These are phyloP conservation scores for Koerneria pararmatus DNA, from an alignment of 2,888 invertebrate species.

Conservation along the genomic window DNA sequence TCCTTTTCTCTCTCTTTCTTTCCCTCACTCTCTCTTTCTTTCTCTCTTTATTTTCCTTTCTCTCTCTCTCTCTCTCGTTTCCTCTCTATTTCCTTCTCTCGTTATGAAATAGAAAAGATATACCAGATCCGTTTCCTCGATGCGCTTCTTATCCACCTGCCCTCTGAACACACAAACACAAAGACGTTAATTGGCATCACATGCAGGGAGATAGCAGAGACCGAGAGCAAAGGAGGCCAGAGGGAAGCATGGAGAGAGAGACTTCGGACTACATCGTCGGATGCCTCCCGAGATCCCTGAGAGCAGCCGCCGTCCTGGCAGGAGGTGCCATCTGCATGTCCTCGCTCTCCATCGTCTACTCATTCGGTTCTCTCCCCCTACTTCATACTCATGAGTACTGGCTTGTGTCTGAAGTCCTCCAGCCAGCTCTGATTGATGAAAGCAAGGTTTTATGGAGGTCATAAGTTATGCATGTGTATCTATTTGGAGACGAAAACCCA, in stretches of 20 bases:
- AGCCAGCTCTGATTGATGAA: background rate
- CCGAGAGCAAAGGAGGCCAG: too few relatives aligned
- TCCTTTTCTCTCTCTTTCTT: background rate
- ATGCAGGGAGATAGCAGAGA: too few relatives aligned
- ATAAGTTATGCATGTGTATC: too few relatives aligned
- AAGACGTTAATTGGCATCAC: too few relatives aligned
- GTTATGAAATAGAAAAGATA: conserved; percentile 2
- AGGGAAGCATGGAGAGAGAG: conserved; percentile 37
- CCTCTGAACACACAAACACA: too few relatives aligned
- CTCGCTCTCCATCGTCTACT: conserved; percentile 53
- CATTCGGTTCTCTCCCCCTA: conserved; percentile 45
- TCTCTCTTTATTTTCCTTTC: background rate
- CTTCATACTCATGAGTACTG: background rate
- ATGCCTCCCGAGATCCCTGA: conserved; percentile 33
- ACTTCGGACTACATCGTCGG: conserved; percentile 45
- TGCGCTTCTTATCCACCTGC: too few relatives aligned
- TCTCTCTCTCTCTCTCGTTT: conserved; percentile 12
- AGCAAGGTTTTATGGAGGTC: too few relatives aligned
- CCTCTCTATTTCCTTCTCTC: conserved; percentile 2
- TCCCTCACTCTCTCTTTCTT: conserved; percentile 8
- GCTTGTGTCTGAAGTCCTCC: background rate
- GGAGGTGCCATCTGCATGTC: conserved; percentile 52
- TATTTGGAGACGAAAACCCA: conserved; percentile 7
- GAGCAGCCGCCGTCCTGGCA: conserved; percentile 40
- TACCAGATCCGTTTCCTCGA: background rate